Conservation (phyloP, 2,113 vertebrate species). For the Antennarius striatus region DNA sequence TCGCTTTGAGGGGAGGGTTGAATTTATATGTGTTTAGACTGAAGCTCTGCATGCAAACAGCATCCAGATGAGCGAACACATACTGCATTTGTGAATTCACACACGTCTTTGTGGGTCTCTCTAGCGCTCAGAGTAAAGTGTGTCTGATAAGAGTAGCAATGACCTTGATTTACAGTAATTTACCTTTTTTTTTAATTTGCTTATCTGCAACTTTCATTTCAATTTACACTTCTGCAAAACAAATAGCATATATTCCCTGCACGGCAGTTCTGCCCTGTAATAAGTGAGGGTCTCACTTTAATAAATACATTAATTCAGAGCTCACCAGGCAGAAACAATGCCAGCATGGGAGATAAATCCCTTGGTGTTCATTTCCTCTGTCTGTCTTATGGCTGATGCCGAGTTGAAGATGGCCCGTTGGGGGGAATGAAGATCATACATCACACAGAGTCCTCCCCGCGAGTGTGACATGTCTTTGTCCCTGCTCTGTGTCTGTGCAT, state of each 20-base stretch:
- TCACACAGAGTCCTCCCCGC: constrained; percentile 59
- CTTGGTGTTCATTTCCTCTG: constrained; percentile 72
- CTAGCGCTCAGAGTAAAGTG: constrained; percentile 10
- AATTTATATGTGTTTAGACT: neutral
- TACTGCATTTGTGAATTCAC: neutral
- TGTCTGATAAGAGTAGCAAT: constrained; percentile 29
- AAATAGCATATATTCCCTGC: constrained; percentile 48
- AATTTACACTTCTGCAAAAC: constrained; percentile 52
- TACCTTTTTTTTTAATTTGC: constrained; percentile 59
- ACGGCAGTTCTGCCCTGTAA: constrained; percentile 65
- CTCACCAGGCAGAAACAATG: constrained; percentile 72
- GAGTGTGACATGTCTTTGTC: constrained; percentile 40
- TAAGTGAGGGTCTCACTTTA: constrained; percentile 77
- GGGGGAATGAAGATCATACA: constrained; percentile 62
- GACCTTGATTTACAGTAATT: constrained; percentile 61
- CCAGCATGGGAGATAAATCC: constrained; percentile 73
- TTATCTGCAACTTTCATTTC: constrained; percentile 71
- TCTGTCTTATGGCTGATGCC: constrained; percentile 61
- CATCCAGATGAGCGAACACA: neutral
- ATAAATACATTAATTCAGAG: constrained; percentile 80
- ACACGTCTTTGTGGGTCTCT: neutral
- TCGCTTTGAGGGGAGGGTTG: neutral
- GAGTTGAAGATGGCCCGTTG: constrained; percentile 56
- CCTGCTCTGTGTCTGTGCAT: constrained; percentile 30
- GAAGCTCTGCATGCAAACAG: neutral